Base-by-base conservation (phyloP, 2,888 invertebrate genomes). In the Allolobophora icterica region DNA sequence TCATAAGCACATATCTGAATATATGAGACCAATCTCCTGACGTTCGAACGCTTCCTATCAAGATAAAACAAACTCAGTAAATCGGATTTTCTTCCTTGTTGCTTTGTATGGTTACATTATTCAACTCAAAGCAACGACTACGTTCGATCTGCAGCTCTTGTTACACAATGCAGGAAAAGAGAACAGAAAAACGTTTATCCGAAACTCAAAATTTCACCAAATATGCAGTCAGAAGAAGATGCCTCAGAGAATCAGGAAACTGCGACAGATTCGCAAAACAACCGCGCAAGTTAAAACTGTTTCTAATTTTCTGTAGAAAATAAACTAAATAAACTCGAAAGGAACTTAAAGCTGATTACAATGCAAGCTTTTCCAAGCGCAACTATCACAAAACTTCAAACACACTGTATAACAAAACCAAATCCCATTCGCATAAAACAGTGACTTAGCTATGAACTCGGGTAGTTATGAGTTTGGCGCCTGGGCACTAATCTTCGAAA, bases 231-330 rank as follows among this genome's bases (percentile, higher is more conserved):
- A 71, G n/a, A n/a, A 17, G 13, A 71, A 30, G 30, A 71, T 71
- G 71, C 71, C n/a, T 71, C 8, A 8, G n/a, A 71, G 71, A n/a
- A 71, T 71, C 24, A 52, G 71, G 71, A 71, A 71, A 71, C 71
- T 71, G 71, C 71, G 71, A 71, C 30, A 71, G 71, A 71, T n/a
- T n/a, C 71, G 71, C 71, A 71, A 71, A 71, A 71, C 15, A 71
- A 71, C n/a, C n/a, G 71, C n/a, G 71, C n/a, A 71, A 71, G 71
- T n/a, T n/a, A 71, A 71, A 71, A 71, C 71, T n/a, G 71, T 71
- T 71, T 71, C 71, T 71, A 71, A 1, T 71, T n/a, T 52, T 71
- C 30, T 71, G 30, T 11, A 11, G 13, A 71, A 71, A 71, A 71
- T 30, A 71, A 71, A 71, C n/a, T 30, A 71, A 71, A n/a, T 30